Conservation (phyloP, 2,888 invertebrate species). For the Drosophila multiciliata region DNA sequence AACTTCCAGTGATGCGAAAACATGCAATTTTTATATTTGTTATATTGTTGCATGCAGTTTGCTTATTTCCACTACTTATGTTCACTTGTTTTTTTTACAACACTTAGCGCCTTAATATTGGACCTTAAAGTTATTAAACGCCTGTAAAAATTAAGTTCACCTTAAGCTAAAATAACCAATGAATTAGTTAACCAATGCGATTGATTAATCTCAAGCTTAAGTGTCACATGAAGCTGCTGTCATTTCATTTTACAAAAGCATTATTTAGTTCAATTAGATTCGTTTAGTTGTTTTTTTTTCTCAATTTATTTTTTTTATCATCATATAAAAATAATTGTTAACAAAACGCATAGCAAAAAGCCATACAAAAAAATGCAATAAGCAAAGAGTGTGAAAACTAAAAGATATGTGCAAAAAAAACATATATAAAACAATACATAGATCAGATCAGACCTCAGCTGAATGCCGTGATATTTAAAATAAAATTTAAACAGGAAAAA, state of each 20-base stretch:
- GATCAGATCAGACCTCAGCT: conserved; percentile 83
- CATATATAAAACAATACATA: conserved; percentile 58
- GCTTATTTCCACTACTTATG: neutral
- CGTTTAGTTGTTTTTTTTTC: conserved; percentile 11
- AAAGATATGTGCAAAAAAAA: conserved; percentile 29
- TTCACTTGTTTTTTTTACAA: neutral
- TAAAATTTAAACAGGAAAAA: conserved; percentile 61
- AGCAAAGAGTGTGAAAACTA: conserved; percentile 17
- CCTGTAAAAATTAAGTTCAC: neutral
- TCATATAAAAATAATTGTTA: conserved; percentile 25
- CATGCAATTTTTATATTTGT: neutral
- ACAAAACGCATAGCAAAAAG: conserved; percentile 40
- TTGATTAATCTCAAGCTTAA: conserved; percentile 22
- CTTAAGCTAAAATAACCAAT: neutral
- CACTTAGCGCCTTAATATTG: neutral
- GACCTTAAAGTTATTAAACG: neutral
- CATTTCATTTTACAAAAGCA: conserved; percentile 27
- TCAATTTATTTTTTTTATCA: conserved; percentile 4
- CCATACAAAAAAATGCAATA: conserved; percentile 40
- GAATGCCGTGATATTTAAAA: conserved; percentile 84
- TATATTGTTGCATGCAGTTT: neutral
- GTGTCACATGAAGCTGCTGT: conserved; percentile 29
- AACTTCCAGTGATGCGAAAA: neutral
- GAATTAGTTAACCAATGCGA: neutral
- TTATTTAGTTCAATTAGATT: conserved; percentile 46